Percentiles rank a stretch among this genome's conserved stretches.
Evolutionary conservation across 2,113 vertebrate species (phyloP).

Genomic region (Chauna torquata): DNA sequence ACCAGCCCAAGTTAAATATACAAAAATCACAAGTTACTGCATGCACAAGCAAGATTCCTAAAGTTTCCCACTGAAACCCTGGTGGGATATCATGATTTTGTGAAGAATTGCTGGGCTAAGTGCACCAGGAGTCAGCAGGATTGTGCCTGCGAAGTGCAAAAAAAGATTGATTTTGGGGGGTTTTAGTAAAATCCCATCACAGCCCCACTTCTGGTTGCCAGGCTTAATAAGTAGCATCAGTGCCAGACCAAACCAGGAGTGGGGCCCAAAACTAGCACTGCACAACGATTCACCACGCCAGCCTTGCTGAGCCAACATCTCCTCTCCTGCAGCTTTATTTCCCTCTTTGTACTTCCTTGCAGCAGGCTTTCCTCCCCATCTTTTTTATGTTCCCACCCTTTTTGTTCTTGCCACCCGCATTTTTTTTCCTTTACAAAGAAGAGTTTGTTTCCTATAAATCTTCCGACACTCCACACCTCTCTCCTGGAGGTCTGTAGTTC

Average conservation of each 20-base stretch:
- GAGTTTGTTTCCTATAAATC: slow-evolving; percentile 29
- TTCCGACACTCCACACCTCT: not conserved
- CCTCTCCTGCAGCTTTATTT: not conserved
- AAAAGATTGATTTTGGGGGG: fast-evolving
- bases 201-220: not conserved
- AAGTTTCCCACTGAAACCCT: not conserved
- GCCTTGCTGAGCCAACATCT: not conserved
- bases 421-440: not conserved
- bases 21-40: not conserved
- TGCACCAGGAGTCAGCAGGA: not conserved
- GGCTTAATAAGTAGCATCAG: not conserved
- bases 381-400: not conserved
- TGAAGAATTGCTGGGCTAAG: not conserved
- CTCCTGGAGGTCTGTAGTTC: slow-evolving; percentile 26
- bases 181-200: not conserved
- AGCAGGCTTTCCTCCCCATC: not conserved
- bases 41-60: not conserved
- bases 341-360: not conserved
- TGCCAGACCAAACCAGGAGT: not conserved
- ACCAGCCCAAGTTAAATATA: not conserved
- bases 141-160: not conserved
- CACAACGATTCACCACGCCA: not conserved
- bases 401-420: not conserved
- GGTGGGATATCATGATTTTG: not conserved
- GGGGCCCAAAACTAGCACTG: not conserved